Evolutionary conservation across 2,797 vertebrate genomes (phyloP).

Genomic region (Lepilemur septentrionalis): DNA sequence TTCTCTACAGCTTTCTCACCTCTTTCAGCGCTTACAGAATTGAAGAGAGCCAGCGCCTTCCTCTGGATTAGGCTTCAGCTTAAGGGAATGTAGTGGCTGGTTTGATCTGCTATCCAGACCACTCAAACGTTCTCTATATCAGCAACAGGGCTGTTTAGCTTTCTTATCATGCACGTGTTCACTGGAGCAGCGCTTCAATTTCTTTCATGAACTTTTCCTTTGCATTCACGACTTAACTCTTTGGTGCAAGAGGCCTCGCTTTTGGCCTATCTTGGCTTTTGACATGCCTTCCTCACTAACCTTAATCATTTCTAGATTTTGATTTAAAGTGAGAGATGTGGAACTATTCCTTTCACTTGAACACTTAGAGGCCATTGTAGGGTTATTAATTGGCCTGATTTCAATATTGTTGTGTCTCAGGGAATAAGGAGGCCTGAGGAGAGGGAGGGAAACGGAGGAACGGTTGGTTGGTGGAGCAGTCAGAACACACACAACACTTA

Average conservation of each 20-base stretch:
- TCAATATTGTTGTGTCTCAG: neutral
- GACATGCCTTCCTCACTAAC: neutral
- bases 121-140: neutral
- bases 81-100: neutral
- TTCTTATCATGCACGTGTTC: neutral
- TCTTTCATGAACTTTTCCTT: neutral
- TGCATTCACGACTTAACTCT: neutral
- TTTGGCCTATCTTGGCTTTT: neutral
- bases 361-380: neutral
- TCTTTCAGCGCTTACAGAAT: neutral
- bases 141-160: neutral
- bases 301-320: neutral
- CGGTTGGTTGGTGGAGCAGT: neutral
- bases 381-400: neutral
- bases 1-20: neutral
- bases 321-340: neutral
- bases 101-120: neutral
- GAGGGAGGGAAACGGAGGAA: neutral
- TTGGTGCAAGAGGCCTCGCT: neutral
- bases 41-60: neutral
- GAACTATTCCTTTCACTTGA: neutral
- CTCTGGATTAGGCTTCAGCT: neutral
- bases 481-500: neutral
- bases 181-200: neutral
- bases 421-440: neutral